These are phyloP conservation scores for Pinna nobilis DNA, from an alignment of 1,140 invertebrate species.

Conservation along the genomic window DNA sequence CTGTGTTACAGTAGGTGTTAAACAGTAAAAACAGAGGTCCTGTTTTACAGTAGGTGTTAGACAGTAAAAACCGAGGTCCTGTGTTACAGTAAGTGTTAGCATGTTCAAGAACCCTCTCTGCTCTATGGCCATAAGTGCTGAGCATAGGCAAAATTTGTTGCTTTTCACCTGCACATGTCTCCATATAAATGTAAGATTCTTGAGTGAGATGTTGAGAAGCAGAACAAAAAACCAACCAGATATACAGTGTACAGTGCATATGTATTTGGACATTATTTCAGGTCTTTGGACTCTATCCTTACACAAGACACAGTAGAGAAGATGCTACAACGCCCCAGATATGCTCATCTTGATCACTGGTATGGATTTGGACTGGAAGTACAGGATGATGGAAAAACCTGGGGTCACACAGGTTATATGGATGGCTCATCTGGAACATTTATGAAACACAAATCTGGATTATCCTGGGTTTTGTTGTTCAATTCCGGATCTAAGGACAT, in stretches of 20 bases:
- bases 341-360: constrained; percentile 57
- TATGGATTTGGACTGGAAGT: constrained; percentile 70
- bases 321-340: constrained; percentile 57
- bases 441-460: constrained; percentile 54
- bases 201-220: too few relatives aligned
- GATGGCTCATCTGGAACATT: constrained; percentile 66
- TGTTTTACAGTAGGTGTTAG: too few relatives aligned
- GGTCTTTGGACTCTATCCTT: constrained; percentile 20
- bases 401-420: constrained; percentile 70
- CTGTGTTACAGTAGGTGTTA: too few relatives aligned
- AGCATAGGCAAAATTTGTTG: too few relatives aligned
- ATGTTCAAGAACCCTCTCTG: too few relatives aligned
- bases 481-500: constrained; percentile 66
- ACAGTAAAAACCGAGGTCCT: too few relatives aligned
- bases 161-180: too few relatives aligned
- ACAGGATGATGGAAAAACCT: constrained; percentile 60
- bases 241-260: background rate
- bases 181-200: too few relatives aligned
- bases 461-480: constrained; percentile 64
- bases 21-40: too few relatives aligned
- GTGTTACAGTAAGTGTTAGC: too few relatives aligned
- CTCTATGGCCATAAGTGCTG: too few relatives aligned
- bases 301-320: constrained; percentile 18
- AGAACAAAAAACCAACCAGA: too few relatives aligned
- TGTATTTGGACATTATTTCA: constrained; percentile 3